Percentiles rank a stretch among this genome's conserved stretches.
Evolutionary conservation across 2,888 invertebrate genomes (phyloP).

Genomic region (Caenorhabditis sinica): DNA sequence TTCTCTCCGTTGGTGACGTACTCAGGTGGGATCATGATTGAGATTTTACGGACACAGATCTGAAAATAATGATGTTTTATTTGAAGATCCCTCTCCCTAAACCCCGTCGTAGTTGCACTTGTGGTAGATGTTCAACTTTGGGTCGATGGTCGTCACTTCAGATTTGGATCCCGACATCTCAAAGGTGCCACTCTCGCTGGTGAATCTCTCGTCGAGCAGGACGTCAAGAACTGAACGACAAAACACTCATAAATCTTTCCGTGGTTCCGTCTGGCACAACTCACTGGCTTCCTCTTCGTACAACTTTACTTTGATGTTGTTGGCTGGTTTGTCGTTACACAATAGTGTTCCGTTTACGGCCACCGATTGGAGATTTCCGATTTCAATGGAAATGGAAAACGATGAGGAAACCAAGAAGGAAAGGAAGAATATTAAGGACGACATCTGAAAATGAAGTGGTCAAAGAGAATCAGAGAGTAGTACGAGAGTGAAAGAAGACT

Average conservation of each 20-base stretch:
- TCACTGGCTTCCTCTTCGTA: slow-evolving; percentile 79
- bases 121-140: slow-evolving; percentile 74
- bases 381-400: slow-evolving; percentile 53
- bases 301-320: slow-evolving; percentile 81
- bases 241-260: slow-evolving; percentile 58
- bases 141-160: slow-evolving; percentile 72
- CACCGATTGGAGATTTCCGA: slow-evolving; percentile 78
- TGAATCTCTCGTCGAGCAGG: slow-evolving; percentile 78
- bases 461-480: too few species aligned
- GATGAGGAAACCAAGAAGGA: slow-evolving; percentile 24
- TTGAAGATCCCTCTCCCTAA: not conserved
- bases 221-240: slow-evolving; percentile 76
- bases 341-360: slow-evolving; percentile 77
- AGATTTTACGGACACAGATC: slow-evolving; percentile 71
- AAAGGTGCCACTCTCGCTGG: slow-evolving; percentile 77
- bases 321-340: slow-evolving; percentile 78
- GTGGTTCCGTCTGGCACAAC: slow-evolving; percentile 34
- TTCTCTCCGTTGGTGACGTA: slow-evolving; percentile 70
- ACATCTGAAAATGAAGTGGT: slow-evolving; percentile 23
- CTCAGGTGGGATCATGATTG: slow-evolving; percentile 69
- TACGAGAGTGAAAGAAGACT: not conserved
- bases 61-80: slow-evolving; percentile 38
- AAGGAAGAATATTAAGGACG: not conserved
- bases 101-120: slow-evolving; percentile 73
- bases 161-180: slow-evolving; percentile 73